Evolutionary conservation across 1,140 invertebrate species (phyloP).

Genomic region (Lasioglossum albipes): DNA sequence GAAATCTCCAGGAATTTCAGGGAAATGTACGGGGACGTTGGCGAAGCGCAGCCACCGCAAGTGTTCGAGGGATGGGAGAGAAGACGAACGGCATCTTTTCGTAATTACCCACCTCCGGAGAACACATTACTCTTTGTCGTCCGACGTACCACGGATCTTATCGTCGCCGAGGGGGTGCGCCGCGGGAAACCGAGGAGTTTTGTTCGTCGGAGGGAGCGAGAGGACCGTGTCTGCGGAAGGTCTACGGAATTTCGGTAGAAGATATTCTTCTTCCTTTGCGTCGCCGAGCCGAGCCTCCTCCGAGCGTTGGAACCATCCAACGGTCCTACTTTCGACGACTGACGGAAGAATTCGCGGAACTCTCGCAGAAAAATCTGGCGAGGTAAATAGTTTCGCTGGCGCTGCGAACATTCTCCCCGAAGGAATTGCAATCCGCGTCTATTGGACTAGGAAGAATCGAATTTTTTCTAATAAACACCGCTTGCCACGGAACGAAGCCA

Average conservation of each 20-base stretch:
- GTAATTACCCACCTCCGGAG: slow-evolving; percentile 60
- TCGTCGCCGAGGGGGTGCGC: slow-evolving; percentile 20
- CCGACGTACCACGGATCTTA: slow-evolving; percentile 49
- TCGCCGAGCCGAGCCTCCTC: neutral
- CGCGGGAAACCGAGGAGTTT: neutral
- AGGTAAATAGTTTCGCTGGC: neutral
- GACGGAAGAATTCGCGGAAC: slow-evolving; percentile 1
- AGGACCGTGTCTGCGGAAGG: neutral
- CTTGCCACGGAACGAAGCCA: neutral
- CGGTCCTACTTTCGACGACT: neutral
- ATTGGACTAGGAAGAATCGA: neutral
- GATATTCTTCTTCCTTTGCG: neutral
- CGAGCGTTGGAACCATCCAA: neutral
- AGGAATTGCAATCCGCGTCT: neutral
- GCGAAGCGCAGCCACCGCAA: neutral
- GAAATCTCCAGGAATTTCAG: neutral
- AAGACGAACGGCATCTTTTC: slow-evolving; percentile 53
- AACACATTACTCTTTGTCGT: slow-evolving; percentile 63
- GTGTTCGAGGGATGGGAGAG: neutral
- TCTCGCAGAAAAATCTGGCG: neutral
- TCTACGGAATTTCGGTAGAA: slow-evolving; percentile 3
- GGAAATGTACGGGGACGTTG: neutral
- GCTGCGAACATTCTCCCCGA: neutral
- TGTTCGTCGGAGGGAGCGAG: neutral
- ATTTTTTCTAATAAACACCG: neutral